Evolutionary conservation across 1,140 invertebrate genomes (phyloP).

Genomic region (Apolygus lucorum): DNA sequence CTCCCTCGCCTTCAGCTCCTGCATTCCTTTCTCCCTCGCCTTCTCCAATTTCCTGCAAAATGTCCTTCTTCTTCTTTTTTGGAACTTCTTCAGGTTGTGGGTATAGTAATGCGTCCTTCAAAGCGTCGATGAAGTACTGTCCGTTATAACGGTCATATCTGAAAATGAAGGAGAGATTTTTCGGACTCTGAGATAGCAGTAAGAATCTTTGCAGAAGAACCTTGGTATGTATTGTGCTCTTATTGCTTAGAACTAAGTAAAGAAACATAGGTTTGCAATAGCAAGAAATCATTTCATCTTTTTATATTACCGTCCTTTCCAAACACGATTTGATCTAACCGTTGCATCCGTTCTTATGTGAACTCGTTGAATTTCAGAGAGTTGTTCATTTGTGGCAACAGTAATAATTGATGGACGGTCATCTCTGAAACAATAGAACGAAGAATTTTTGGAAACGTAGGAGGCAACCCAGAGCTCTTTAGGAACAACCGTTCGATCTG

Average conservation of each 20-base stretch:
- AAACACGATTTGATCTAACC: neutral
- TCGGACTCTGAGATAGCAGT: too few relatives aligned
- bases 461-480: too few relatives aligned
- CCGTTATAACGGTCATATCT: neutral
- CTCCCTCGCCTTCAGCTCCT: neutral
- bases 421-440: constrained; percentile 4
- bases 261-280: neutral
- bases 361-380: neutral
- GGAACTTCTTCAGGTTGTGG: neutral
- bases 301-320: constrained; percentile 4
- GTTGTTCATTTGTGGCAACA: neutral
- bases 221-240: too few relatives aligned
- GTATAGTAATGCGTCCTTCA: neutral
- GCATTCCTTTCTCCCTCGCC: neutral
- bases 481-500: too few relatives aligned
- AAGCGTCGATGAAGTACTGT: neutral
- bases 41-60: neutral
- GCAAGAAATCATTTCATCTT: neutral
- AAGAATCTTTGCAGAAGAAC: too few relatives aligned
- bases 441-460: too few relatives aligned
- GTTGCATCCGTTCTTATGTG: neutral
- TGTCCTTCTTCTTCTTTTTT: neutral
- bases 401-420: neutral
- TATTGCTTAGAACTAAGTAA: too few relatives aligned
- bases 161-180: too few relatives aligned